Evolutionary conservation across 2,888 invertebrate genomes (phyloP), one percentile per base, ranked within the genome.

Genomic region (Drosophila gaucha): DNA sequence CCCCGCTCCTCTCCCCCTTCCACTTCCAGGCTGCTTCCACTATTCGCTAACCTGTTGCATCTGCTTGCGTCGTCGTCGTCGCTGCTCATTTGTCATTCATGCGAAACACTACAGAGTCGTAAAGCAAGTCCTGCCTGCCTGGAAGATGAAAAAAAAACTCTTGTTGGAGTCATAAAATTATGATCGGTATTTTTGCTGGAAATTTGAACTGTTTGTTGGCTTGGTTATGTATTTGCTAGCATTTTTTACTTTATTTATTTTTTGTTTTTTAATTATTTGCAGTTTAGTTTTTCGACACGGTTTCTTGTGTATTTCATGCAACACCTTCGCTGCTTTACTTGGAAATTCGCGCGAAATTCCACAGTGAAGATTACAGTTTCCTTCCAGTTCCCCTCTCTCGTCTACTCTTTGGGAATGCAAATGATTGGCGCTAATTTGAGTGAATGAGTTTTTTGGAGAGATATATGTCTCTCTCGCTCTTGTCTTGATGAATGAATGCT

Each of bases 31-130:
- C 39, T 14, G 26, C 8, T 24, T 33, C 10, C 8, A 20, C 35
- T 30, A 10, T 41, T 22, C 31, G 24, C 63, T 47, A 86, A 86
- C 80, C 83, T 85, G 87, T 78, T 86, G 86, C 71, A 65, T 69
- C 64, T 68, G 59, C 46, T 31, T 24, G 41, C 62, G 36, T 50
- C 59, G 49, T 26, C 63, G 46, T 66, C 62, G 54, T 56, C 67
- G 69, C 82, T 84, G 88, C 88, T 88, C 88, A 86, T 86, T 86
- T 86, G 85, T 86, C 85, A 86, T 86, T 86, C 85, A 73, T 74
- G 74, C 84, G 86, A 86, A 86, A 84, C 86, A 78, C 84, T 77
- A 63, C n/a, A 52, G 47, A 71, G 84, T 72, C 76, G 80, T 86
- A 83, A 85, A 88, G 64, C 57, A 86, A 73, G 66, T 79, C 74